Percentiles rank a stretch among this genome's conserved stretches.
phyloP scores from a whole-genome alignment of 2,888 invertebrate genomes.

The Melieria picta region DNA sequence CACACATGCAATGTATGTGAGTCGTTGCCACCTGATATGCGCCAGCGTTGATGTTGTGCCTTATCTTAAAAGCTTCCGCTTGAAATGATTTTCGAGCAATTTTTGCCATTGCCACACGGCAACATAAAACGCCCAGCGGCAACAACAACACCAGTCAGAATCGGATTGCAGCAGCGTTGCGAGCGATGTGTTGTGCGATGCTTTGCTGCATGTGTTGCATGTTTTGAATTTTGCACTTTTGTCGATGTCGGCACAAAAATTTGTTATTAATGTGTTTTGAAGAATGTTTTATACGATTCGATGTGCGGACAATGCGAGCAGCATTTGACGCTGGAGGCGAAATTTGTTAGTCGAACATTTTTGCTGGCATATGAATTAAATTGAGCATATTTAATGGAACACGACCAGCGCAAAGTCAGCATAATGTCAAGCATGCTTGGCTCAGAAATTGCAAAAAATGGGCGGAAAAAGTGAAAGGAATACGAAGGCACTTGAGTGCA shows the following conservation, averaged over 20 bases:
- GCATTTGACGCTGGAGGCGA: slow-evolving; percentile 11
- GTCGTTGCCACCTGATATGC: neutral
- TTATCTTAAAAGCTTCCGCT: slow-evolving; percentile 65
- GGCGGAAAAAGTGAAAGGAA: slow-evolving; percentile 30
- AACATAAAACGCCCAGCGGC: slow-evolving; percentile 1
- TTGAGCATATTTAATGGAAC: slow-evolving; percentile 54
- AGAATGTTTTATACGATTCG: neutral
- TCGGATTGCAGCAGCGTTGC: neutral
- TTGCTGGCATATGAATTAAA: slow-evolving; percentile 54
- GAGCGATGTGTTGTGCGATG: neutral
- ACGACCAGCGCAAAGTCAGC: slow-evolving; percentile 49
- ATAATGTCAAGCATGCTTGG: slow-evolving; percentile 62
- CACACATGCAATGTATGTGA: neutral
- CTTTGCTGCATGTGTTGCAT: neutral
- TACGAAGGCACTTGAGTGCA: slow-evolving; percentile 41
- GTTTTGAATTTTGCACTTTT: slow-evolving; percentile 8
- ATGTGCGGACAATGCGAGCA: neutral
- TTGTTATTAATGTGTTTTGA: slow-evolving; percentile 15
- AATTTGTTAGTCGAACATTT: slow-evolving; percentile 16
- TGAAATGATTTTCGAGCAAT: slow-evolving; percentile 50
- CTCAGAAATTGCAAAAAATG: neutral
- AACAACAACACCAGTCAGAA: neutral
- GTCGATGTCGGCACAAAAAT: slow-evolving; percentile 17
- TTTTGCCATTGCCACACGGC: slow-evolving; percentile 7
- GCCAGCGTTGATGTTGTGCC: slow-evolving; percentile 32